Evolutionary conservation across 2,888 invertebrate species (phyloP).

Genomic region (Pyrochroa serraticornis): DNA sequence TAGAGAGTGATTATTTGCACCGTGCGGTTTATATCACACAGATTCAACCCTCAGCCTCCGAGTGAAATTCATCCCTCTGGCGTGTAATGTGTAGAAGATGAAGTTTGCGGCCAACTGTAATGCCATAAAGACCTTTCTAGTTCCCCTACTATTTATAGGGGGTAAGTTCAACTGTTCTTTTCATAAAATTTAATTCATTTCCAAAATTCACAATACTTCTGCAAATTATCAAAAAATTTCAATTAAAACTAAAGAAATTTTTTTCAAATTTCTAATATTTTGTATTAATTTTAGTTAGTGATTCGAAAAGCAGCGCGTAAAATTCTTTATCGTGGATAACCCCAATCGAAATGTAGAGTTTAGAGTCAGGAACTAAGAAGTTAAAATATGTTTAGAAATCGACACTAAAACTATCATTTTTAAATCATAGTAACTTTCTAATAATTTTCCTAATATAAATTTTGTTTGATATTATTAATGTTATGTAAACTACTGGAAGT

Average conservation of each 20-base stretch:
- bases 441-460: too few relatives aligned
- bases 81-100: conserved; percentile 9
- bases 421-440: too few relatives aligned
- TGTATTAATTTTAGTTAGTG: too few relatives aligned
- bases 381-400: too few relatives aligned
- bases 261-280: too few relatives aligned
- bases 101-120: conserved; percentile 1
- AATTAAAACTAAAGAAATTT: conserved; percentile 4
- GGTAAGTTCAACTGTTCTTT: conserved; percentile 4
- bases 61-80: background rate
- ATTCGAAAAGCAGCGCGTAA: too few relatives aligned
- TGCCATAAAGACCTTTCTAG: background rate
- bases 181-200: background rate
- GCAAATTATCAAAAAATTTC: background rate
- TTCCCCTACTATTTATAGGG: background rate
- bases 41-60: conserved; percentile 3
- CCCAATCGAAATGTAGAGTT: too few relatives aligned
- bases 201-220: background rate
- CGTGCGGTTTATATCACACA: conserved; percentile 7
- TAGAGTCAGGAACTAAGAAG: too few relatives aligned
- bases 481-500: background rate
- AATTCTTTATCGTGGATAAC: too few relatives aligned
- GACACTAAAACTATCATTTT: too few relatives aligned
- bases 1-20: conserved; percentile 7
- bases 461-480: too few relatives aligned